These are phyloP conservation scores for Callaeas wilsoni DNA, from an alignment of 2,113 vertebrate genomes.

Conservation along the genomic window DNA sequence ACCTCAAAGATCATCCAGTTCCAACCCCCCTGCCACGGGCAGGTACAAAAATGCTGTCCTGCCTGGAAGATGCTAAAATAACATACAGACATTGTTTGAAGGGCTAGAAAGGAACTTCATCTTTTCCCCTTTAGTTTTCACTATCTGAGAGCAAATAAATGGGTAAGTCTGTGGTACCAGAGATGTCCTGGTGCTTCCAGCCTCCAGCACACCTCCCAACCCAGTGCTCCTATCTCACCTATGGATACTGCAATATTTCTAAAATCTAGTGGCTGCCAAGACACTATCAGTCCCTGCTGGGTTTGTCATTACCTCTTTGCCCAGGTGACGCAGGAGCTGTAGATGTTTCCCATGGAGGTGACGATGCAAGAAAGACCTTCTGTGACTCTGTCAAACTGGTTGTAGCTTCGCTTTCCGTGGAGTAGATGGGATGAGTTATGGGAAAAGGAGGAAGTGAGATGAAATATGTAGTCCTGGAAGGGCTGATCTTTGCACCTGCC, in stretches of 20 bases:
- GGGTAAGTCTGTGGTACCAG: fast-evolving
- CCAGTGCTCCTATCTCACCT: background rate
- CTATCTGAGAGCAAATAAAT: background rate
- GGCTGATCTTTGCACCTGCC: background rate
- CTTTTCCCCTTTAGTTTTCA: background rate
- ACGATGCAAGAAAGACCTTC: background rate
- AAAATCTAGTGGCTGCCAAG: background rate
- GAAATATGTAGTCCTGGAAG: no score
- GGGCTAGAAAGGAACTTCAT: background rate
- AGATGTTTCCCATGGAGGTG: background rate
- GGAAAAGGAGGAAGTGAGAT: background rate
- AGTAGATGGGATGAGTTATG: background rate
- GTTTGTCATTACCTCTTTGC: background rate
- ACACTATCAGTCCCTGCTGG: background rate
- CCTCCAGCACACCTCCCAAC: background rate
- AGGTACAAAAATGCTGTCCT: background rate
- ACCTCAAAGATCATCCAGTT: background rate
- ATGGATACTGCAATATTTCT: background rate
- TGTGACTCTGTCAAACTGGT: background rate
- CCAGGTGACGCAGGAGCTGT: background rate
- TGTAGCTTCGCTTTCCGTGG: background rate
- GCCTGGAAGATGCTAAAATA: background rate
- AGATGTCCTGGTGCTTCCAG: background rate
- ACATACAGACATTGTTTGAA: background rate
- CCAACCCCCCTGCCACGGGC: fast-evolving